phyloP scores from a whole-genome alignment of 1,140 invertebrate genomes.

The Chionoecetes opilio region DNA sequence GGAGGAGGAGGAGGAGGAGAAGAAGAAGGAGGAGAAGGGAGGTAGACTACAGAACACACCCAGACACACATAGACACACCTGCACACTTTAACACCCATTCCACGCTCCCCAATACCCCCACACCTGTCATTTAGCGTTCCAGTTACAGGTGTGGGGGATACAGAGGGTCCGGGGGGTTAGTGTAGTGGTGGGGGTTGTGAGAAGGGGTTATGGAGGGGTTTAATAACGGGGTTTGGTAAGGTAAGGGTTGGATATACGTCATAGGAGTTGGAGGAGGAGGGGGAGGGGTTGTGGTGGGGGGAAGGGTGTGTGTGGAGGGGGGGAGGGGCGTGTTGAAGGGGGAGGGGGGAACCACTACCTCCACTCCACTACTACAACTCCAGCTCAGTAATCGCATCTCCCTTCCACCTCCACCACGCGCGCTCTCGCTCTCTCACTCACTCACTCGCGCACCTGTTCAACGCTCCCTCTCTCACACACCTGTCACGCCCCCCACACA shows the following conservation, averaged over 20 bases:
- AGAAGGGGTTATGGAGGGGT: neutral
- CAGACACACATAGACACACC: neutral
- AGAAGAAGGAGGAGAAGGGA: too few species aligned
- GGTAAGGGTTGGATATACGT: neutral
- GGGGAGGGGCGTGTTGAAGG: neutral
- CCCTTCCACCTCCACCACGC: constrained; percentile 22
- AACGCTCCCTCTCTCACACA: neutral
- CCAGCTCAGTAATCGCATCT: neutral
- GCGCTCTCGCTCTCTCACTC: neutral
- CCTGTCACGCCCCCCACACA: neutral
- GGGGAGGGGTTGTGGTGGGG: neutral
- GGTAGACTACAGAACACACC: neutral
- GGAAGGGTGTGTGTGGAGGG: neutral
- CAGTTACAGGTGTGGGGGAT: neutral
- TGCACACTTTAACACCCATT: neutral
- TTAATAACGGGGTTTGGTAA: neutral
- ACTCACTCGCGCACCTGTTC: neutral
- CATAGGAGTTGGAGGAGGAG: neutral
- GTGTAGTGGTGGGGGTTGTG: neutral
- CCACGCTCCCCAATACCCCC: neutral
- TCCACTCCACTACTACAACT: neutral
- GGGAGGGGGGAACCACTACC: too few species aligned
- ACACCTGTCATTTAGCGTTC: neutral
- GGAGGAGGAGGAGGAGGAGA: neutral
- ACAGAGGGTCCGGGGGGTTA: too few species aligned